phyloP scores from a whole-genome alignment of 1,140 invertebrate species.

The Rhizoglyphus robini region DNA sequence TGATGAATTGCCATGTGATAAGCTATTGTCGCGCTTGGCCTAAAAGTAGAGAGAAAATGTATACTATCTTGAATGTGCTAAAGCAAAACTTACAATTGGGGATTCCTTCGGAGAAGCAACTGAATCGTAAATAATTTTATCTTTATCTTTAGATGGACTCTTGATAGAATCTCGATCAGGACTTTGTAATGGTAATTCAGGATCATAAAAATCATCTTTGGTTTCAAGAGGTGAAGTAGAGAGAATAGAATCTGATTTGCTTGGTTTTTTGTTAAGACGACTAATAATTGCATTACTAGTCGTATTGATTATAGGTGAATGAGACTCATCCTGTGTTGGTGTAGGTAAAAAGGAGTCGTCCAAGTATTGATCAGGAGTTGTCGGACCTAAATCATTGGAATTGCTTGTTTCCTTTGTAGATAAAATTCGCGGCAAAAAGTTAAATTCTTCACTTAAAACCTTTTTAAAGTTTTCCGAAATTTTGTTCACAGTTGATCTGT shows the following conservation, averaged over 20 bases:
- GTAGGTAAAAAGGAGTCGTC: slow-evolving; percentile 20
- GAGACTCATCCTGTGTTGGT: slow-evolving; percentile 23
- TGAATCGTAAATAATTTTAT: too few relatives aligned
- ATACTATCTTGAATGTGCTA: too few relatives aligned
- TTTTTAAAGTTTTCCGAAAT: neutral
- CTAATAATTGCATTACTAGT: neutral
- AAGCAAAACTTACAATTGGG: neutral
- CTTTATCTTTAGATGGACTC: neutral
- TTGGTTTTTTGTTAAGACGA: neutral
- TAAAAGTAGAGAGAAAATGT: too few relatives aligned
- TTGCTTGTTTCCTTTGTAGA: neutral
- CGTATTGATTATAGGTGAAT: neutral
- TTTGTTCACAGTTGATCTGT: too few relatives aligned
- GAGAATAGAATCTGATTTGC: neutral
- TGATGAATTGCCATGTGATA: too few relatives aligned
- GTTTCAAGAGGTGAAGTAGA: neutral
- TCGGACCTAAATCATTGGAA: neutral
- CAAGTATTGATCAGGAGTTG: neutral
- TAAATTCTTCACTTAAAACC: neutral
- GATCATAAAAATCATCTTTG: slow-evolving; percentile 33
- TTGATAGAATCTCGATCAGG: slow-evolving; percentile 2
- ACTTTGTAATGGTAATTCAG: slow-evolving; percentile 32
- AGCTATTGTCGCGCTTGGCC: too few relatives aligned
- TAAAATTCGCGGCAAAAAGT: slow-evolving; percentile 13
- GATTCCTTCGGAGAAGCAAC: neutral